Percentiles rank a stretch among this genome's conserved stretches.
These are phyloP conservation scores for Vanessa tameamea DNA, from an alignment of 1,140 invertebrate genomes.

Conservation along the genomic window DNA sequence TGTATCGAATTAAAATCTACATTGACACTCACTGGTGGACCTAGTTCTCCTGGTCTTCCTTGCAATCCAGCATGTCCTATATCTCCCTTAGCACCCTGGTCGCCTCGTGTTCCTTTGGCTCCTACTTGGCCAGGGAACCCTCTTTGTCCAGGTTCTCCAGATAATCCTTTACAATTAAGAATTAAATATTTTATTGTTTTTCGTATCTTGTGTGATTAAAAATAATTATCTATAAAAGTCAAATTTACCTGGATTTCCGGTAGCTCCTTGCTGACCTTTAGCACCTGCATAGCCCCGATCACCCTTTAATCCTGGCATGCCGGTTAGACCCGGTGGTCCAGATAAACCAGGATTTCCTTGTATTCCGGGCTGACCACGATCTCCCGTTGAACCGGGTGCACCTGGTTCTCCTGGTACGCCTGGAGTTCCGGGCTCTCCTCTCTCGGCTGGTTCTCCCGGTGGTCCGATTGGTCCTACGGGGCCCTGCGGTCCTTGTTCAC, in stretches of 20 bases:
- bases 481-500: slow-evolving; percentile 86
- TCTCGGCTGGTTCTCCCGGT: slow-evolving; percentile 88
- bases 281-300: slow-evolving; percentile 85
- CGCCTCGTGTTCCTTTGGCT: slow-evolving; percentile 86
- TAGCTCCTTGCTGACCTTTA: slow-evolving; percentile 88
- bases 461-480: slow-evolving; percentile 85
- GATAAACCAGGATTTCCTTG: slow-evolving; percentile 85
- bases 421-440: slow-evolving; percentile 87
- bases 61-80: slow-evolving; percentile 86
- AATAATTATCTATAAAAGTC: too few species aligned
- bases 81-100: slow-evolving; percentile 88
- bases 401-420: slow-evolving; percentile 88
- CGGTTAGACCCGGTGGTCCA: slow-evolving; percentile 84
- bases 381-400: slow-evolving; percentile 85
- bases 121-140: slow-evolving; percentile 86
- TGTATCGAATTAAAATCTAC: too few species aligned
- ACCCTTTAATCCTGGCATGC: slow-evolving; percentile 87
- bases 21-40: slow-evolving; percentile 80
- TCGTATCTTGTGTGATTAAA: too few species aligned
- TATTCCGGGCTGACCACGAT: slow-evolving; percentile 85
- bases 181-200: too few species aligned
- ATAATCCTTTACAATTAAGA: slow-evolving; percentile 60
- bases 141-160: slow-evolving; percentile 82
- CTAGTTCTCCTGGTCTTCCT: slow-evolving; percentile 87
- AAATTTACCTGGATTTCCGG: slow-evolving; percentile 81